Evolutionary conservation across 2,888 invertebrate genomes (phyloP), one percentile per base, ranked within the genome.

Genomic region (Lithosia quadra): DNA sequence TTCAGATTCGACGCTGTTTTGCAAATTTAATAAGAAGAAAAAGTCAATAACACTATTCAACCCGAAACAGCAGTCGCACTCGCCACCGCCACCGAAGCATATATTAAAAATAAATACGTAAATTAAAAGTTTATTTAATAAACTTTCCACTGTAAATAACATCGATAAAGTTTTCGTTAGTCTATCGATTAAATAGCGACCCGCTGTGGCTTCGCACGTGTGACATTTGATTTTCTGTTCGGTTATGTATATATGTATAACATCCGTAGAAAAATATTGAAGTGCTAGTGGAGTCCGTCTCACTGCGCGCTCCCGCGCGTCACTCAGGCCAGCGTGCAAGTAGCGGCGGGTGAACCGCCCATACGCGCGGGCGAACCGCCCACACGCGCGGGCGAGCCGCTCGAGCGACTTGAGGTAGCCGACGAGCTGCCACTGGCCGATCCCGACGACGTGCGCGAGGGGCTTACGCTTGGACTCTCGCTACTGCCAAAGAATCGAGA

Each of bases 11-110:
- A 18, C 0, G 18, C 43, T 7, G 18, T n/a, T n/a, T 43, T 18
- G 43, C 5, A 15, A 18, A 49, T 1, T 49, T n/a, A 1, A 15
- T 15, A 39, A 49, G n/a, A 49, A 49, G 18, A 49, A 0, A n/a
- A n/a, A n/a, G n/a, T 43, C 49, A 49, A n/a, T 49, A 49, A n/a
- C n/a, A 43, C 43, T 43, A 4, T 43, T 8, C 43, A 43, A 43
- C 43, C 43, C 15, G 43, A 5, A 18, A 18, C 43, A 43, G 49
- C 49, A 49, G 49, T 18, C 49, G 49, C 49, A 9, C 49, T n/a
- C 49, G 49, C 8, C n/a, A 49, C 49, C 49, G 49, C n/a, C n/a
- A 49, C 49, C 49, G 49, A 49, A n/a, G 49, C 49, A n/a, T 49
- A 49, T 4, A 49, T 5, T n/a, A 49, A 49, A 49, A 49, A 3